A percentile compares a stretch with the other conserved stretches of the same genome.
Evolutionary conservation across 2,888 invertebrate genomes (phyloP).

Genomic region (Leptinotarsa tumamoca): DNA sequence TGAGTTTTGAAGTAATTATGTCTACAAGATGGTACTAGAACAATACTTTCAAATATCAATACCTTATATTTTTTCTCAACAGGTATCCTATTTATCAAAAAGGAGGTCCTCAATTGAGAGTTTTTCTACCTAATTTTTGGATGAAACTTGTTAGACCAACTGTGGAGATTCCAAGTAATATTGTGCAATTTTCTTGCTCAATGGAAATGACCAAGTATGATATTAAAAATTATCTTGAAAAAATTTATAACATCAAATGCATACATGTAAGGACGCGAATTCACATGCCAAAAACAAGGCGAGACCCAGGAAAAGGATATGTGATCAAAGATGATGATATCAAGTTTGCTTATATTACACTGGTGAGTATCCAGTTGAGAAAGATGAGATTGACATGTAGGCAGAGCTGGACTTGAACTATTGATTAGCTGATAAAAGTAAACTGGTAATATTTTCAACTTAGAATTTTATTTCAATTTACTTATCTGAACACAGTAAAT

Average conservation of each 20-base stretch:
- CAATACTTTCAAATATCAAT: neutral
- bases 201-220: constrained; percentile 94
- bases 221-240: constrained; percentile 92
- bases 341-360: constrained; percentile 81
- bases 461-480: too few species aligned
- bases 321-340: constrained; percentile 85
- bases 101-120: constrained; percentile 93
- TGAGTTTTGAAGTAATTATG: constrained; percentile 30
- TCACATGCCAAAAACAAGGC: constrained; percentile 75
- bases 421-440: too few species aligned
- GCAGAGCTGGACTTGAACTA: too few species aligned
- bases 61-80: constrained; percentile 22
- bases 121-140: constrained; percentile 97
- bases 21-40: constrained; percentile 46
- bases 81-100: constrained; percentile 92
- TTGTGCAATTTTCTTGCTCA: constrained; percentile 90
- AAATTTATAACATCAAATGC: constrained; percentile 91
- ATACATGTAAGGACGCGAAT: constrained; percentile 83
- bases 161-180: constrained; percentile 78
- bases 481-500: too few species aligned
- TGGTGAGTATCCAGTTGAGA: constrained; percentile 72
- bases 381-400: neutral
- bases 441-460: too few species aligned
- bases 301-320: constrained; percentile 73
- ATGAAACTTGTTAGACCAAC: constrained; percentile 87